Base-by-base conservation (phyloP, 2,113 vertebrate species). In the Nipponia nippon region DNA sequence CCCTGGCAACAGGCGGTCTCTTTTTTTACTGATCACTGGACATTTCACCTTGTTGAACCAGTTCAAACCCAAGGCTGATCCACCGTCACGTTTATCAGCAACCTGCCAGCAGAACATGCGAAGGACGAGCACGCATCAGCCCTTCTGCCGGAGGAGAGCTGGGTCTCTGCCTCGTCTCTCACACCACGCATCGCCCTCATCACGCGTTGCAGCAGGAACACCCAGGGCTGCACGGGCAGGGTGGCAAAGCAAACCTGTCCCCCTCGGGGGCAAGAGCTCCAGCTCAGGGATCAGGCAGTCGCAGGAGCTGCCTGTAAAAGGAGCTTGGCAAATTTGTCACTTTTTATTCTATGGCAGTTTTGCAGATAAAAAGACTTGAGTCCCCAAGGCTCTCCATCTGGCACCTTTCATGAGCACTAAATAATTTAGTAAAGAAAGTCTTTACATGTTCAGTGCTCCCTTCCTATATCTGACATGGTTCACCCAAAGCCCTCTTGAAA, bases 391-490 rank as follows among this genome's bases (percentile, higher is more conserved):
- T 89, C 65, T 89, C 87, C 79, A 94, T 94, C 77, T 94, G 84
- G 56, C 87, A 86, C 73, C 58, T 96, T 91, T 93, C 86, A 62
- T 32, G 29, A 90, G 14, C 26, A 26, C 53, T 92, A 93, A 91
- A 96, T 91, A 83, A 95, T 95, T 96, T n/a, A 94, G 73, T 70
- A 49, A 91, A 90, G 82, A 66, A 95, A 89, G 40, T 22, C 65
- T 89, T 92, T 46, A 82, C 21, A 8, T 29, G n/a, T 79, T 87
- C 72, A 69, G 36, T 26, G 50, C 32, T 94, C 30, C 34, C 40
- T 79, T 90, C 49, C 72, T 83, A 0, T 63, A 56, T 70, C 46
- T 90, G 83, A 81, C 55, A 17, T 3, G 3, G 36, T 40, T 87
- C 36, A 69, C 17, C 19, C 40, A 67, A 83, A 87, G 13, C 67